Evolutionary conservation across 2,888 invertebrate genomes (phyloP).

Genomic region (Polia nebulosa): DNA sequence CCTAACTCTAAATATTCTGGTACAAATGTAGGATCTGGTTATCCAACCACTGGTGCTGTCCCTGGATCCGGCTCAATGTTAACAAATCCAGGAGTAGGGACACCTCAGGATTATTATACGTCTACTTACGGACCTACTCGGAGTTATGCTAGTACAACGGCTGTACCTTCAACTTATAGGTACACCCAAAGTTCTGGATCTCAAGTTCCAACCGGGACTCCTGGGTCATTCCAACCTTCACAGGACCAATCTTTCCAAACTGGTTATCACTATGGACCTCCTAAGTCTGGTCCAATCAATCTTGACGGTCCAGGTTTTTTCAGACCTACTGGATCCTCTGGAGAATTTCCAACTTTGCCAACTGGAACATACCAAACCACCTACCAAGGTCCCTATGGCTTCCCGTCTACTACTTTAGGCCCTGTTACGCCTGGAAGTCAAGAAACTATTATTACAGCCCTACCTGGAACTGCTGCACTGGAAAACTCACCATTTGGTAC

Average conservation of each 20-base stretch:
- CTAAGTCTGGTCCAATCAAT: conserved; percentile 10
- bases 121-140: conserved; percentile 43
- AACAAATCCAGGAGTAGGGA: neutral
- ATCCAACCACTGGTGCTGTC: conserved; percentile 2
- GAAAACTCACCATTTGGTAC: neutral
- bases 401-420: conserved; percentile 9
- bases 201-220: neutral
- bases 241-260: conserved; percentile 8
- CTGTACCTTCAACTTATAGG: conserved; percentile 12
- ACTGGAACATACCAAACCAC: conserved; percentile 32
- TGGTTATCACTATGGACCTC: conserved; percentile 52
- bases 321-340: conserved; percentile 4
- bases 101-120: conserved; percentile 32
- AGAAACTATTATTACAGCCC: conserved; percentile 17
- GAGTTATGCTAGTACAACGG: conserved; percentile 7
- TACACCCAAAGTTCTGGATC: neutral
- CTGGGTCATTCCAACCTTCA: conserved; percentile 1
- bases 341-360: conserved; percentile 9
- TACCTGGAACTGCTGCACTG: conserved; percentile 13
- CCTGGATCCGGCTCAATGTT: neutral
- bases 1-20: conserved; percentile 14
- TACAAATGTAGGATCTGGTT: conserved; percentile 22
- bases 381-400: conserved; percentile 1
- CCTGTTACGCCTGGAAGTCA: conserved; percentile 1
- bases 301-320: neutral